phyloP scores from a whole-genome alignment of 2,113 vertebrate genomes.

The Xenopus laevis region DNA sequence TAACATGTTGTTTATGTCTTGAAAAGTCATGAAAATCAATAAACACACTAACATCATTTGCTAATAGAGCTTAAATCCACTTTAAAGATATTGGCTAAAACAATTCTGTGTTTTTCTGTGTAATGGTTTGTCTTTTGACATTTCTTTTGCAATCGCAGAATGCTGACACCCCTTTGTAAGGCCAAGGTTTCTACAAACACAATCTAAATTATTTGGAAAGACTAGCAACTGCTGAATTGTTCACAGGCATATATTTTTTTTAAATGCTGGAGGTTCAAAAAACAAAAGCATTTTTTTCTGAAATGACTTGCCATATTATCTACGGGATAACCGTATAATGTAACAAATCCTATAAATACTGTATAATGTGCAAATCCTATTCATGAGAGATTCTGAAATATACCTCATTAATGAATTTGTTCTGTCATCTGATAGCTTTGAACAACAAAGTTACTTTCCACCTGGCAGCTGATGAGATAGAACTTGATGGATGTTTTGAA shows the following conservation, averaged over 20 bases:
- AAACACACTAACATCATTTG: too few species aligned
- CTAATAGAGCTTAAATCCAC: too few species aligned
- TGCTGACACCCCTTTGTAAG: too few species aligned
- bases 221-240: too few species aligned
- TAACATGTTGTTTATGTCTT: too few species aligned
- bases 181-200: too few species aligned
- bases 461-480: constrained; percentile 41
- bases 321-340: constrained; percentile 15
- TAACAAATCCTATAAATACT: constrained; percentile 9
- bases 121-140: too few species aligned
- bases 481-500: constrained; percentile 34
- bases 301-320: not conserved
- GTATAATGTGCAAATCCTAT: constrained; percentile 14
- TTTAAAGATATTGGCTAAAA: too few species aligned
- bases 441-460: constrained; percentile 33
- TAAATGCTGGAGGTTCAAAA: not conserved
- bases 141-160: too few species aligned
- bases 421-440: constrained; percentile 37
- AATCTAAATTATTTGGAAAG: too few species aligned
- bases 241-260: not conserved
- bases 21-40: too few species aligned
- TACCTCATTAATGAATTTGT: constrained; percentile 33
- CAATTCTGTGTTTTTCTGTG: too few species aligned
- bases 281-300: not conserved
- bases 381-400: constrained; percentile 28